Evolutionary conservation across 2,797 vertebrate species (phyloP), one percentile per base, ranked within the genome.

Genomic region (Galaxias olidus): DNA sequence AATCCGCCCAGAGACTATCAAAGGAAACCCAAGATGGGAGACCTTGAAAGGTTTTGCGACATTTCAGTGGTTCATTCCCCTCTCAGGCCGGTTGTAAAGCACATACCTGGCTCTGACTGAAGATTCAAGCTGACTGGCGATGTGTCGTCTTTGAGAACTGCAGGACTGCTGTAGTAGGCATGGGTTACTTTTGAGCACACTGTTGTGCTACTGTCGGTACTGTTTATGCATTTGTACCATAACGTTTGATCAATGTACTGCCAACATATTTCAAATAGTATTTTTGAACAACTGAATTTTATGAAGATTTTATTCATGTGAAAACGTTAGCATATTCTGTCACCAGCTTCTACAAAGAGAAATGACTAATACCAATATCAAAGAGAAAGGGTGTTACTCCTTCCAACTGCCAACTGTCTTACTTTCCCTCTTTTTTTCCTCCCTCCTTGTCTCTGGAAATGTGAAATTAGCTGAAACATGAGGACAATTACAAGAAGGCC

Each of bases 381-480:
- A 47, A 48, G 64, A 51, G 50, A 71, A 75, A 75, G 82, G n/a
- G n/a, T 76, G 73, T 74, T 59, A 8, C 67, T 77, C 48, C 66
- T 47, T 78, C 65, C 63, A 66, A 74, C 73, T 75, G 70, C 79
- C 61, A 85, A 76, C 80, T 84, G 76, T 54, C 59, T 80, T 74
- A 58, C 74, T 57, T 68, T 71, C 74, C 75, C 69, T 76, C 64
- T 50, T 54, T 63, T 60, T 63, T 59, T 83, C 76, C 61, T 83
- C 76, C 54, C 53, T 45, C 68, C 56, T 63, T 50, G 52, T 88
- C 75, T 69, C 66, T 84, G 87, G 81, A 89, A 90, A 89, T 83
- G 74, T 83, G 86, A 90, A 88, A 90, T 89, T 88, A 89, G 76
- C 83, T 88, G 86, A 90, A 91, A 89, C 82, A 87, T 76, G 84